These are phyloP conservation scores for Leptoteleia sp. DNA, from an alignment of 1,140 invertebrate species.

Conservation along the genomic window DNA sequence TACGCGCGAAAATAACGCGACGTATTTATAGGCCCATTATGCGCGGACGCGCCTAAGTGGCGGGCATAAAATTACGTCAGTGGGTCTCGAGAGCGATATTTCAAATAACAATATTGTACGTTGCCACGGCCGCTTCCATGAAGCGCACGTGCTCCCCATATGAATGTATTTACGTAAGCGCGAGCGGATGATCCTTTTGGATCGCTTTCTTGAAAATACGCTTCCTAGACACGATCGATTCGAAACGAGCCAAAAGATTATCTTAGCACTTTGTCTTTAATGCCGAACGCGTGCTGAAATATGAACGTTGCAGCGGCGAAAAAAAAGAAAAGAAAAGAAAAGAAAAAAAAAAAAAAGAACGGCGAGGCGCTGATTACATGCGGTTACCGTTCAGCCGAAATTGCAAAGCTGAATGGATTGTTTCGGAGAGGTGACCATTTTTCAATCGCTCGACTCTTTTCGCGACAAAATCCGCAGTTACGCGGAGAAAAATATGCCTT, in stretches of 20 bases:
- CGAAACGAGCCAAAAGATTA: constrained; percentile 46
- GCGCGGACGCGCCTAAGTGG: constrained; percentile 69
- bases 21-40: constrained; percentile 73
- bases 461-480: too few relatives aligned
- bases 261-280: constrained; percentile 56
- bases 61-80: constrained; percentile 72
- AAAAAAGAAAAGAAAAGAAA: too few relatives aligned
- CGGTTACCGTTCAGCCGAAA: constrained; percentile 14
- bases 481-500: too few relatives aligned
- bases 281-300: constrained; percentile 44
- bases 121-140: constrained; percentile 53
- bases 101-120: constrained; percentile 66
- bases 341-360: too few relatives aligned
- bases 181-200: constrained; percentile 55
- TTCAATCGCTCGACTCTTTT: constrained; percentile 4
- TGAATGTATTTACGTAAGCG: constrained; percentile 65
- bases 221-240: constrained; percentile 65
- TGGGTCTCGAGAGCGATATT: constrained; percentile 64
- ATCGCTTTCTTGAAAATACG: constrained; percentile 60
- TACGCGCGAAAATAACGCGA: constrained; percentile 69
- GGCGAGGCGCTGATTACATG: constrained; percentile 20
- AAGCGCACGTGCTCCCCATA: constrained; percentile 61
- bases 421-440: constrained; percentile 34
- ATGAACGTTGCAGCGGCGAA: constrained; percentile 33
- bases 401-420: constrained; percentile 22